phyloP scores from a whole-genome alignment of 2,797 vertebrate species.

The Hydrocynus forskahlii region DNA sequence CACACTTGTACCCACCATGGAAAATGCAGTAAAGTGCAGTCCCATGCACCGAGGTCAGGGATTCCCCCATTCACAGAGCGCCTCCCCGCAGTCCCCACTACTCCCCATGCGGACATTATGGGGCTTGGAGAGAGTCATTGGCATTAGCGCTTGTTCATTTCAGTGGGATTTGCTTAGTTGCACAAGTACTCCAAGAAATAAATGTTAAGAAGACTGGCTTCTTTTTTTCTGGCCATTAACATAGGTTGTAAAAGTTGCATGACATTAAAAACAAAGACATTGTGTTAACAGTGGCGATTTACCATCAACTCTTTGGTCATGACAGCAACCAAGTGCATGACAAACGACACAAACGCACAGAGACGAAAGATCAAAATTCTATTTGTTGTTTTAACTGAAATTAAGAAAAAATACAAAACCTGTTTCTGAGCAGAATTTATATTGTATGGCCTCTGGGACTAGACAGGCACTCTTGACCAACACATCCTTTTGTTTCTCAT shows the following conservation, averaged over 20 bases:
- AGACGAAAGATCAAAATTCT: too few species aligned
- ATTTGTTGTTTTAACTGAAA: too few species aligned
- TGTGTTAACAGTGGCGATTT: too few species aligned
- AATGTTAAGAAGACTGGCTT: too few species aligned
- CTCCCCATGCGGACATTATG: not conserved
- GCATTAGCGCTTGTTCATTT: constrained; percentile 1
- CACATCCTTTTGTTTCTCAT: not conserved
- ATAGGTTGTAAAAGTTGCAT: too few species aligned
- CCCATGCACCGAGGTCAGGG: constrained; percentile 21
- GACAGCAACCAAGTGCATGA: too few species aligned
- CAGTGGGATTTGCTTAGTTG: not conserved
- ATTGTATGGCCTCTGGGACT: not conserved
- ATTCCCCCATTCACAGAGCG: constrained; percentile 28
- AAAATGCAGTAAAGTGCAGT: constrained; percentile 46
- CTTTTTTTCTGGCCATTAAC: too few species aligned
- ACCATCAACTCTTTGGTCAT: too few species aligned
- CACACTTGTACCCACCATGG: constrained; percentile 32
- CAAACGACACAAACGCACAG: not conserved
- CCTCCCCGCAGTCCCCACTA: not conserved
- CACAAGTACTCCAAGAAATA: too few species aligned
- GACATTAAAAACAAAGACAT: too few species aligned
- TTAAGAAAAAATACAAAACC: too few species aligned
- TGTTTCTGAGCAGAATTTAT: not conserved
- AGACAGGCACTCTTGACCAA: not conserved
- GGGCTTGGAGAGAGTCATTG: not conserved